A percentile compares a stretch with the other conserved stretches of the same genome.
Evolutionary conservation across 2,113 vertebrate genomes (phyloP).

Genomic region (Toxostoma redivivum): DNA sequence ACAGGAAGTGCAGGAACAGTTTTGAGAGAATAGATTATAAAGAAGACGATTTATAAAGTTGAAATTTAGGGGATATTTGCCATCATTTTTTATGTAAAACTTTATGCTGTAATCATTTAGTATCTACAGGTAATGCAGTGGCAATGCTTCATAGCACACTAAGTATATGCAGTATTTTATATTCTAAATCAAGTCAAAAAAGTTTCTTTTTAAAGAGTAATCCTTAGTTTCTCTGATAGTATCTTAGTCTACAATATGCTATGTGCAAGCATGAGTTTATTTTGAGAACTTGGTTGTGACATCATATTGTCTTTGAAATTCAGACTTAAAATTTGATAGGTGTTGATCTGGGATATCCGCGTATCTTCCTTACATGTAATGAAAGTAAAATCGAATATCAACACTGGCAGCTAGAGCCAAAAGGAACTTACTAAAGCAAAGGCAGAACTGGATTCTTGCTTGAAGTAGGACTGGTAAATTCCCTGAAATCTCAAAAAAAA

Average conservation of each 20-base stretch:
- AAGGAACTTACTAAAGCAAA: background rate
- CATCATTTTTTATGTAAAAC: background rate
- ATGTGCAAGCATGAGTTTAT: background rate
- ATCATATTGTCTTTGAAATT: background rate
- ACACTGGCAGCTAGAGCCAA: background rate
- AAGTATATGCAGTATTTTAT: background rate
- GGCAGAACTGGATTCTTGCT: background rate
- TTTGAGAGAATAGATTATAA: background rate
- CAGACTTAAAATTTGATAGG: background rate
- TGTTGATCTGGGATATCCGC: background rate
- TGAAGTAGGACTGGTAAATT: background rate
- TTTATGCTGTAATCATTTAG: background rate
- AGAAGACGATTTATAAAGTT: background rate
- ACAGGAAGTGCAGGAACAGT: background rate
- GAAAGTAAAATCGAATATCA: background rate
- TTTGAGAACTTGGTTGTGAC: background rate
- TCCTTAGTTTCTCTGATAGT: background rate
- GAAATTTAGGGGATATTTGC: background rate
- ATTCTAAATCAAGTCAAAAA: background rate
- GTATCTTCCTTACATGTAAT: background rate
- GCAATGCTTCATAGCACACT: background rate
- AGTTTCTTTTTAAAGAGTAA: background rate
- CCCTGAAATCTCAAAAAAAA: background rate
- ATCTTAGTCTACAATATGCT: background rate
- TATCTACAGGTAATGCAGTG: background rate